Base-by-base conservation (phyloP, 2,888 invertebrate genomes). In the Eustalomyia histrio region DNA sequence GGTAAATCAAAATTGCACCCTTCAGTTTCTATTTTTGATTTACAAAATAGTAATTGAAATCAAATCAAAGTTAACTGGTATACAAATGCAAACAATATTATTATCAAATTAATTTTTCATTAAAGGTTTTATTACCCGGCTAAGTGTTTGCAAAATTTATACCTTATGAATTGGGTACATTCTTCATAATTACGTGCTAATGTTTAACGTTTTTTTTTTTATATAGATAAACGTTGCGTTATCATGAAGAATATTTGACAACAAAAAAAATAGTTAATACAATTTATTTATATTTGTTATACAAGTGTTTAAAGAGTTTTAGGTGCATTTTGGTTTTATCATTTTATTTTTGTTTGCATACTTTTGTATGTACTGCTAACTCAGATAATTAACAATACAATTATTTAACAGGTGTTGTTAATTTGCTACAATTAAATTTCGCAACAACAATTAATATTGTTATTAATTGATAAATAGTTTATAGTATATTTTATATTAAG, bases 391-490 rank as follows among this genome's bases (percentile, higher is more conserved):
- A 24, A 47, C 43, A 47, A 43, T 47, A 14, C 18, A 14, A 24
- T 14, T 47, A n/a, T 10, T 60, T 14, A 12, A 43, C 61, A 61
- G 61, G 61, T 61, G 61, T 61, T 21, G 24, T 10, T 61, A 35
- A 47, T 61, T 61, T 47, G 43, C 24, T n/a, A n/a, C 43, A 47
- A 47, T 61, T 14, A 24, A 39, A 39, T 2, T 39, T 10, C 12
- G 39, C 12, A 39, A 6, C 1, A 1, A 8, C 1, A 35, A 6
- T 35, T 35, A 35, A 5, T 35, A 7, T 12, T 7, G 9, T 8
- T 35, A 35, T 1, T 35, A 35, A 35, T 35, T 35, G 35, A 35
- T 35, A 10, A 35, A 35, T 35, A 8, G 7, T 8, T 35, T 35
- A 8, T 12, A 3, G 12, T 35, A 35, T 3, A 8, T 35, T 35